phyloP scores from a whole-genome alignment of 2,113 vertebrate species.

The Dromas ardeola region DNA sequence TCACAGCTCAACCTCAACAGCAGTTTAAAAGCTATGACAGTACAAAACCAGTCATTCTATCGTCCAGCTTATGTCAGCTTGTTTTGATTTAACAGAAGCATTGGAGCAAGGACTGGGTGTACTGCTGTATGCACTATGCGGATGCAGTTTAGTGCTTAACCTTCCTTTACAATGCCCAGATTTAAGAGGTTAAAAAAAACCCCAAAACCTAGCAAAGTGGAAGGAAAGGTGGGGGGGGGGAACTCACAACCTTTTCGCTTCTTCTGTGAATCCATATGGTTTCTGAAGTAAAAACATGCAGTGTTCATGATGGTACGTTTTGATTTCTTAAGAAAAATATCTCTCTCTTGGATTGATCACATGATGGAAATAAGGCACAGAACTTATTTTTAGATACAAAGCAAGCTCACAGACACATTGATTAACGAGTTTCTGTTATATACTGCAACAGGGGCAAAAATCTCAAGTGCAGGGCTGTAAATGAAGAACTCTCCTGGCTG shows the following conservation, averaged over 20 bases:
- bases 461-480: neutral
- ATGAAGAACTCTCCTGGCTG: neutral
- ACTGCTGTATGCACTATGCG: neutral
- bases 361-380: neutral
- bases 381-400: neutral
- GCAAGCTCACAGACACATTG: neutral
- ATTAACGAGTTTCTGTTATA: constrained; percentile 6
- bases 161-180: neutral
- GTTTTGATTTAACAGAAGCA: neutral
- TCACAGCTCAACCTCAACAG: neutral
- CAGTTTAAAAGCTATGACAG: neutral
- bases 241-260: neutral
- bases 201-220: neutral
- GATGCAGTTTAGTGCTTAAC: neutral
- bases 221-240: accelerated
- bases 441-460: neutral
- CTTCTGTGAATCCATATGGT: neutral
- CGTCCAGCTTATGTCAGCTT: neutral
- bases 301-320: neutral
- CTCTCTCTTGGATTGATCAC: neutral
- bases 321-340: neutral
- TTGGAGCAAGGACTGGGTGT: neutral
- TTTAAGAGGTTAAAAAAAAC: neutral
- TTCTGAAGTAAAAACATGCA: neutral
- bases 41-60: neutral